These are phyloP conservation scores for Pitangus sulphuratus DNA, from an alignment of 2,797 vertebrate genomes.

Conservation along the genomic window DNA sequence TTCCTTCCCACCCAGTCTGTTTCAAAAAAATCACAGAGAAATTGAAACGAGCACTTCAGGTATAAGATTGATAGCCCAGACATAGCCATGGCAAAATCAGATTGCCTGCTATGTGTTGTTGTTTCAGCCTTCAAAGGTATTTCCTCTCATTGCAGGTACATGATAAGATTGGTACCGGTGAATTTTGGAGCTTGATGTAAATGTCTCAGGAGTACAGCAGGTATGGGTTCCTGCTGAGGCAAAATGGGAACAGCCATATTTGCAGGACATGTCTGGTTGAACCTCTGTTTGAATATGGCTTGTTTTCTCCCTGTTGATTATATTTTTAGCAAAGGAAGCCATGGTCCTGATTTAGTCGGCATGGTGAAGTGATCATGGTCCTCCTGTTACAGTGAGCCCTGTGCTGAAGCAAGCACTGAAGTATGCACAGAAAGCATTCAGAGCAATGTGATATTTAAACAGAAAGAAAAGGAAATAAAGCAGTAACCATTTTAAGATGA, in stretches of 20 bases:
- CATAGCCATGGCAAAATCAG: neutral
- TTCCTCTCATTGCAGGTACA: neutral
- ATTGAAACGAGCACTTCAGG: neutral
- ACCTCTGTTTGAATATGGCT: neutral
- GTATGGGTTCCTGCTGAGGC: neutral
- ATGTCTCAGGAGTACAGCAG: neutral
- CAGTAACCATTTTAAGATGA: neutral
- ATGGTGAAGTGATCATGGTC: neutral
- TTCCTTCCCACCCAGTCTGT: neutral
- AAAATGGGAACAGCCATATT: neutral
- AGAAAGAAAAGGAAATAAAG: constrained; percentile 1
- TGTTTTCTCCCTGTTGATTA: neutral
- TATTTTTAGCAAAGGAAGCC: neutral
- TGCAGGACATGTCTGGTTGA: neutral
- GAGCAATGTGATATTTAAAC: neutral
- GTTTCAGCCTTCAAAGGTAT: neutral
- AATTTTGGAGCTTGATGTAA: neutral
- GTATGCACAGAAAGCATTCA: neutral
- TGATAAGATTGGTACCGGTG: neutral
- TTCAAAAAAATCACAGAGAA: neutral
- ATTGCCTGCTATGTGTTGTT: neutral
- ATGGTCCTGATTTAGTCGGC: neutral
- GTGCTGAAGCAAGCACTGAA: neutral
- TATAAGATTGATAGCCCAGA: neutral
- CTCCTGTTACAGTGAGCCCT: neutral